Base-by-base conservation (phyloP, 2,797 vertebrate species). In the Oreortyx pictus region DNA sequence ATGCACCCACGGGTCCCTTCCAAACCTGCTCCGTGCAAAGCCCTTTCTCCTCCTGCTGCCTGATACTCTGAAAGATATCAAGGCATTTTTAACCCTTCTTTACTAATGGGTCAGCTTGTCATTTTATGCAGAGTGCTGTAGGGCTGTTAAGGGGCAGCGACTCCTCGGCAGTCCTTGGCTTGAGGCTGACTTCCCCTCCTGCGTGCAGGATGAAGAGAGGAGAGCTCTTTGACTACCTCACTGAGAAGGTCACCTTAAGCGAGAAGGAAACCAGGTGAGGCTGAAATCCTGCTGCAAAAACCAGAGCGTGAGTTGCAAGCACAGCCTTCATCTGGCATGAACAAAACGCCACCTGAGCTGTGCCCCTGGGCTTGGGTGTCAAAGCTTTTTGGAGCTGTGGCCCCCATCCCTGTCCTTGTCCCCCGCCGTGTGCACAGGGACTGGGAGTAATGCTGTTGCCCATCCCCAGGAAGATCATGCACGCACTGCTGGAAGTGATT, bases 151-250 rank as follows among this genome's bases (percentile, higher is more conserved):
- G 14, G 25, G 35, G 4, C 20, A 67, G 13, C 1, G 1, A 46
- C 11, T 11, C 41, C 37, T 1, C 1, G 5, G 9, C 1, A 2
- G 33, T 68, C 17, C 37, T 62, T 23, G 35, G 8, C 37, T 56
- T 1, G 1, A 46, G 27, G 43, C 52, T 4, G 4, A 14, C 87
- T 83, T 60, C 47, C 35, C 60, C 24, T 60, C 41, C 50, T 4
- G 3, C 0, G 0, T 5, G 3, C 97, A 99, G 99, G 96, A 99
- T 99, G 99, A 99, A 94, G 96, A 99, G 90, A 97, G 99, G 99
- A 12, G 99, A 99, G 93, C 98, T 99, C 83, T 99, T 99, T 50
- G 99, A 99, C 96, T 99, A 99, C 97, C 99, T 99, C 95, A 99
- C 99, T 1, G 99, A 99, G 97, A 99, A 99, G 95, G 99, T 99